phyloP scores from a whole-genome alignment of 1,140 invertebrate genomes.

The Hetaerina americana region DNA sequence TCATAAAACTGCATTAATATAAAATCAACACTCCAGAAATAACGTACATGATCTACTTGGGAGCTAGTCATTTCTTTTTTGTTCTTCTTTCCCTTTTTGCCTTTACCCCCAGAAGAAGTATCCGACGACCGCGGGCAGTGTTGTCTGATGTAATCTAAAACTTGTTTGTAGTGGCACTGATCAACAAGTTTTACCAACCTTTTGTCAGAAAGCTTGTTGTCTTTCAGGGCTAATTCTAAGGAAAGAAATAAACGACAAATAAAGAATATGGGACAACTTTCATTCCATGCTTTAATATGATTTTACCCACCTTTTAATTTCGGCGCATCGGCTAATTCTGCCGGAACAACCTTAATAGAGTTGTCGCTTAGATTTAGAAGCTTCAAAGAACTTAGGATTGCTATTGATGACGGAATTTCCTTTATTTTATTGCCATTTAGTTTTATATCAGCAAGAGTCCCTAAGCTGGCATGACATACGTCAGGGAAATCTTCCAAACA shows the following conservation, averaged over 20 bases:
- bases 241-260: slow-evolving; percentile 20
- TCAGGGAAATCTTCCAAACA: slow-evolving; percentile 47
- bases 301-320: slow-evolving; percentile 50
- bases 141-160: slow-evolving; percentile 51
- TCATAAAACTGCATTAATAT: slow-evolving; percentile 18
- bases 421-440: slow-evolving; percentile 52
- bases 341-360: slow-evolving; percentile 43
- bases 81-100: slow-evolving; percentile 32
- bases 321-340: slow-evolving; percentile 44
- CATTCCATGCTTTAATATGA: neutral
- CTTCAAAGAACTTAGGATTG: slow-evolving; percentile 44
- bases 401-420: slow-evolving; percentile 43
- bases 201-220: slow-evolving; percentile 57
- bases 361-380: slow-evolving; percentile 56
- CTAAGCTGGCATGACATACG: slow-evolving; percentile 41
- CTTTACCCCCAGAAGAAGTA: slow-evolving; percentile 26
- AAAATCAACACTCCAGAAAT: slow-evolving; percentile 19
- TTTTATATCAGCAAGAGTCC: slow-evolving; percentile 50
- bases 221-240: slow-evolving; percentile 45
- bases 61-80: neutral
- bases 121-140: slow-evolving; percentile 38
- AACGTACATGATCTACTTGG: slow-evolving; percentile 21
- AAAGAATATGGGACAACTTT: slow-evolving; percentile 15
- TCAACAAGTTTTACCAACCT: slow-evolving; percentile 56
- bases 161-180: slow-evolving; percentile 51